phyloP scores from a whole-genome alignment of 2,888 invertebrate genomes.

The Fragum whitleyi region DNA sequence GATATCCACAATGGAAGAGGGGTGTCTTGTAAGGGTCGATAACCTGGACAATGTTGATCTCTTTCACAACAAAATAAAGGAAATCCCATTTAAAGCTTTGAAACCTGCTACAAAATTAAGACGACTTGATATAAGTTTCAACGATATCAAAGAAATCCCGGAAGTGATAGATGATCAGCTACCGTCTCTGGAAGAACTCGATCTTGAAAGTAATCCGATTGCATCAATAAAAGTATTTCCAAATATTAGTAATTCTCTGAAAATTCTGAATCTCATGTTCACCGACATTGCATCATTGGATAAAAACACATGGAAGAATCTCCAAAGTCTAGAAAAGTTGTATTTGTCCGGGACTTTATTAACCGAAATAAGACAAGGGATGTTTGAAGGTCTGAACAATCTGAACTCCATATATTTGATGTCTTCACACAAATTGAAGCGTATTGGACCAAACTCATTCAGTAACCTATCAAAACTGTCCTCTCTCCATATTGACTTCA shows the following conservation, averaged over 20 bases:
- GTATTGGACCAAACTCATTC: slow-evolving; percentile 48
- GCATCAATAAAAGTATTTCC: slow-evolving; percentile 34
- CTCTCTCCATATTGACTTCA: slow-evolving; percentile 30
- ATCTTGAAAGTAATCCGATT: slow-evolving; percentile 46
- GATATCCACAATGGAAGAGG: slow-evolving; percentile 29
- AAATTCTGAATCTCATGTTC: slow-evolving; percentile 40
- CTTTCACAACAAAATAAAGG: slow-evolving; percentile 30
- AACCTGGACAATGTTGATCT: slow-evolving; percentile 38
- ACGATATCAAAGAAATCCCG: slow-evolving; percentile 35
- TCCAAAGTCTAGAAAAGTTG: slow-evolving; percentile 14
- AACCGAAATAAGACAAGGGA: slow-evolving; percentile 24
- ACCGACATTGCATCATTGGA: slow-evolving; percentile 11
- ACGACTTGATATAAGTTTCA: slow-evolving; percentile 28
- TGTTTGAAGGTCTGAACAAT: slow-evolving; percentile 42
- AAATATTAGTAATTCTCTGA: slow-evolving; percentile 36
- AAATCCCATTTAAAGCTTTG: slow-evolving; percentile 36
- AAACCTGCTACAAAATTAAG: not conserved
- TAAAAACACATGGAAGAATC: slow-evolving; percentile 40
- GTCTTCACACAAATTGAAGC: slow-evolving; percentile 24
- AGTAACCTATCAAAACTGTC: slow-evolving; percentile 26
- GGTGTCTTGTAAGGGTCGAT: slow-evolving; percentile 31
- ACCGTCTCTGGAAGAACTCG: slow-evolving; percentile 34
- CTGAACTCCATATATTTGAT: slow-evolving; percentile 29
- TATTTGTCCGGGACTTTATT: slow-evolving; percentile 31
- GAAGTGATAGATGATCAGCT: slow-evolving; percentile 25